These are phyloP conservation scores for Trichopoda pennipes DNA, from an alignment of 2,888 invertebrate genomes.

Conservation along the genomic window DNA sequence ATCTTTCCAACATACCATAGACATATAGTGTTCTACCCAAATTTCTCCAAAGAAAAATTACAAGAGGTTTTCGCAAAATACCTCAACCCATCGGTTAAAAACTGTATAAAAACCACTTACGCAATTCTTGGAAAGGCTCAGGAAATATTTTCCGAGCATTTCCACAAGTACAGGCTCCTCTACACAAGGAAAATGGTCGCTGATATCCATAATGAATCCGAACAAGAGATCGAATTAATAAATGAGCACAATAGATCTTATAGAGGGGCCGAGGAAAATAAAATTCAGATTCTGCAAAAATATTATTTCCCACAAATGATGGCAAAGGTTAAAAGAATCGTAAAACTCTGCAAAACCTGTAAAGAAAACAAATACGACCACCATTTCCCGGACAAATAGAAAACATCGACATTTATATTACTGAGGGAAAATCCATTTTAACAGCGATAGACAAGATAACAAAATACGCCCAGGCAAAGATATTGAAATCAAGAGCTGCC, in stretches of 20 bases:
- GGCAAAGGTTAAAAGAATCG: background rate
- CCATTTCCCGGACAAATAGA: background rate
- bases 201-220: too few relatives aligned
- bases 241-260: background rate
- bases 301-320: slow-evolving; percentile 14
- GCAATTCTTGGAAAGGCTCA: background rate
- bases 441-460: too few relatives aligned
- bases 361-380: background rate
- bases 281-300: background rate
- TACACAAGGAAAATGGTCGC: background rate
- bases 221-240: too few relatives aligned
- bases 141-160: background rate
- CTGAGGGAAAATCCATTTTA: background rate
- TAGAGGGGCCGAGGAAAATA: background rate
- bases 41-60: background rate
- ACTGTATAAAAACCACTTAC: slow-evolving; percentile 8
- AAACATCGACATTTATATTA: too few relatives aligned
- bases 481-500: too few relatives aligned
- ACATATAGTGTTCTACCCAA: background rate
- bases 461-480: too few relatives aligned
- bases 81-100: slow-evolving; percentile 2
- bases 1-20: background rate
- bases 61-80: background rate
- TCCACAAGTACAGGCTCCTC: background rate
- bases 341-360: background rate